Evolutionary conservation across 2,888 invertebrate genomes (phyloP).

Genomic region (Tromatobia lineatoria): DNA sequence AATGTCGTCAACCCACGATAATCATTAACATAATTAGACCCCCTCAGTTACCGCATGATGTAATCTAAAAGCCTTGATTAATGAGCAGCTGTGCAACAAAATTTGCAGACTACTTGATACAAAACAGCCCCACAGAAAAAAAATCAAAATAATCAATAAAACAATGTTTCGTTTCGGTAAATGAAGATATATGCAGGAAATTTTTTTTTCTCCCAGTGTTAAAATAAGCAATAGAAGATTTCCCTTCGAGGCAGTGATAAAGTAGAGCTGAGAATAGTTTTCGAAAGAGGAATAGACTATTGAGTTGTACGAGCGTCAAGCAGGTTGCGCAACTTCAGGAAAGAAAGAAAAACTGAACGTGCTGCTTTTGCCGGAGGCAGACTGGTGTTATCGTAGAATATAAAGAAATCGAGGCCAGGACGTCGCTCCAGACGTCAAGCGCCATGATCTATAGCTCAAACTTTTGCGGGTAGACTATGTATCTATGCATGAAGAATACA

Average conservation of each 20-base stretch:
- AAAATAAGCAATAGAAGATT: background rate
- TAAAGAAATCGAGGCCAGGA: constrained; percentile 49
- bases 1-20: too few relatives aligned
- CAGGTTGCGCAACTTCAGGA: constrained; percentile 34
- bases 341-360: constrained; percentile 27
- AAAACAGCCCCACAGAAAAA: background rate
- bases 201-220: background rate
- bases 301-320: constrained; percentile 3
- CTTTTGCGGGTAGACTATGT: constrained; percentile 26
- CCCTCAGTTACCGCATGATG: too few relatives aligned
- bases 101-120: background rate
- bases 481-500: constrained; percentile 45
- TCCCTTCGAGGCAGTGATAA: background rate
- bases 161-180: background rate
- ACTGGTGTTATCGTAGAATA: constrained; percentile 27
- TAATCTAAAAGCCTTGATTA: background rate
- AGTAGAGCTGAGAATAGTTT: background rate
- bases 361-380: constrained; percentile 30
- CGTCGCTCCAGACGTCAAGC: constrained; percentile 49
- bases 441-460: constrained; percentile 50
- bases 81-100: background rate
- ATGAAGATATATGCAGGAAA: background rate
- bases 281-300: background rate
- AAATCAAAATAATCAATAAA: background rate
- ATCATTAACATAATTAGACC: too few relatives aligned